Evolutionary conservation across 2,888 invertebrate genomes (phyloP).

Genomic region (Thereva unica): DNA sequence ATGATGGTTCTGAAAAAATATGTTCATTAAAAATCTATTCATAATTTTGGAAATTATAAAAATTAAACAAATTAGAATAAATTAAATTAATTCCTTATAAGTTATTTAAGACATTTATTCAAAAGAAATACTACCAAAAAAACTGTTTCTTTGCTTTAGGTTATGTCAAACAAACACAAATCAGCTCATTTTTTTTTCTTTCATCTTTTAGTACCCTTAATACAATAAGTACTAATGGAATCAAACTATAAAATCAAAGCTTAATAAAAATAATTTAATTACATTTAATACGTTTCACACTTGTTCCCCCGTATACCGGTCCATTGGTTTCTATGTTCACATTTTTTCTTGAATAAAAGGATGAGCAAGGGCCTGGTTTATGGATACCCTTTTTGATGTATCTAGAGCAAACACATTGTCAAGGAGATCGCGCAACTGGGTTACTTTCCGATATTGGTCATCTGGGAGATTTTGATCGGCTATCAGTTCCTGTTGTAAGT

Average conservation of each 20-base stretch:
- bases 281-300: slow-evolving; percentile 18
- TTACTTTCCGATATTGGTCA: slow-evolving; percentile 87
- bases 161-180: slow-evolving; percentile 22
- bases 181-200: slow-evolving; percentile 12
- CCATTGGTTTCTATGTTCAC: slow-evolving; percentile 51
- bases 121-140: slow-evolving; percentile 26
- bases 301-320: neutral
- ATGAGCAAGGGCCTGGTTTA: slow-evolving; percentile 91
- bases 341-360: slow-evolving; percentile 96
- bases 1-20: slow-evolving; percentile 28
- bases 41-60: no score
- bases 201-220: slow-evolving; percentile 10
- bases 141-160: slow-evolving; percentile 17
- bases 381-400: slow-evolving; percentile 88
- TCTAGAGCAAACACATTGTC: slow-evolving; percentile 92
- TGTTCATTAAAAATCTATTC: slow-evolving; percentile 17
- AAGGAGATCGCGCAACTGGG: slow-evolving; percentile 88
- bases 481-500: slow-evolving; percentile 84
- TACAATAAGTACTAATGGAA: neutral
- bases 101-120: slow-evolving; percentile 31
- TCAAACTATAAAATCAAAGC: neutral
- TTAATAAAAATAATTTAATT: slow-evolving; percentile 29
- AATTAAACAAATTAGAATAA: no score
- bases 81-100: neutral
- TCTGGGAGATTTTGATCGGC: slow-evolving; percentile 86